Evolutionary conservation across 2,797 vertebrate genomes (phyloP), one percentile per base, ranked within the genome.

Genomic region (Malurus splendens): DNA sequence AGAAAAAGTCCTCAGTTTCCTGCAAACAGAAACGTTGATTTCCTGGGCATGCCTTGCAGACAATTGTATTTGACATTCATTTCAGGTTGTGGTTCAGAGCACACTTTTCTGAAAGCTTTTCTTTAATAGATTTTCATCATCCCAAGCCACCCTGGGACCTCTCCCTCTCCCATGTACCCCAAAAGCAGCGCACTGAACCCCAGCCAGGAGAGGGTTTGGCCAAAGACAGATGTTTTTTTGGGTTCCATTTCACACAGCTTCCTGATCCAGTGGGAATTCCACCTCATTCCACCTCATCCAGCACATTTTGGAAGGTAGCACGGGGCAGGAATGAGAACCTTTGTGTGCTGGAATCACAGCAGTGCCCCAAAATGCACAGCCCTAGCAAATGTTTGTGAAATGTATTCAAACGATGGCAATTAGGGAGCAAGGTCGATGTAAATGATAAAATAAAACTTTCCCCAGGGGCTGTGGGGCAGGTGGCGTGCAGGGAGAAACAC

Each of bases 331-430:
- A 22, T 0, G 9, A 61, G 14, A 14, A 13, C 32, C 18, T 18
- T 13, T 23, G 19, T 22, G 30, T 0, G 0, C 17, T 10, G 30
- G 36, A 67, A 18, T 3, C 22, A 8, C 14, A 19, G 7, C 1
- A 1, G 23, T 18, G 22, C 30, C 64, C 9, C 30, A 25, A 56
- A 62, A 17, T 0, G 5, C 0, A 0, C 0, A 48, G 25, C 32
- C 23, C 3, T 3, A 36, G 18, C 22, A 54, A 82, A 39, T 8
- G 18, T 9, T 32, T 12, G 20, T 42, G 22, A 75, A 64, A n/a
- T 6, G 0, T 2, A 7, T 7, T 19, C 57, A 48, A 12, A 12
- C 13, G 4, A 18, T 41, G 27, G 32, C 47, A 67, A 7, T 55
- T 18, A 7, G 0, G n/a, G 60, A 71, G 24, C 10, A 56, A 54